A percentile compares a stretch with the other conserved stretches of the same genome.
Conservation (phyloP, 1,140 invertebrate species). For the Hylyphantes graminicola region DNA sequence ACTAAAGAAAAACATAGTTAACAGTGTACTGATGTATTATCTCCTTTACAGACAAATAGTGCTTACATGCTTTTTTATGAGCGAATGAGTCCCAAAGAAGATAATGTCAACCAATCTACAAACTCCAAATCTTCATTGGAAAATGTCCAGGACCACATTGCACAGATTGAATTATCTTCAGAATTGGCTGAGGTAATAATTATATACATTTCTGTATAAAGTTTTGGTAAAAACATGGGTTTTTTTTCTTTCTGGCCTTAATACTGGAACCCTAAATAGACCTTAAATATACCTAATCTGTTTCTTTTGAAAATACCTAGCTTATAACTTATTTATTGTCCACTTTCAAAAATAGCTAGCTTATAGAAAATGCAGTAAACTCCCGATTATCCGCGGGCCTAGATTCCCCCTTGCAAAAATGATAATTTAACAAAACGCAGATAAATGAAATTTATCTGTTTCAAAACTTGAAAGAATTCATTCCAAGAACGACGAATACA, state of each 20-base stretch:
- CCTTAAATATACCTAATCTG: too few species aligned
- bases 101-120: conserved; percentile 16
- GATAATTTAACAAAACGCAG: too few species aligned
- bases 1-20: background rate
- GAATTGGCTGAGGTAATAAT: conserved; percentile 76
- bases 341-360: too few species aligned
- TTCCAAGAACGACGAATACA: too few species aligned
- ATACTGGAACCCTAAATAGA: too few species aligned
- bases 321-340: too few species aligned
- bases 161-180: conserved; percentile 76
- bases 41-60: conserved; percentile 79
- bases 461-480: too few species aligned
- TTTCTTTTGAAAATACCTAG: too few species aligned
- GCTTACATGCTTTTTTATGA: conserved; percentile 98
- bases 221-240: background rate
- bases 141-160: conserved; percentile 63
- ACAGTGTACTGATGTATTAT: background rate
- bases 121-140: conserved; percentile 63
- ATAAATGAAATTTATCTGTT: too few species aligned
- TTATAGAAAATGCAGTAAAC: too few species aligned
- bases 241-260: background rate
- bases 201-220: conserved; percentile 4
- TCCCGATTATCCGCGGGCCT: too few species aligned
- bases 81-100: conserved; percentile 67
- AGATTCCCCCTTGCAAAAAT: too few species aligned